Conservation (phyloP, 2,797 vertebrate species). For the Cossypha polioptera region DNA sequence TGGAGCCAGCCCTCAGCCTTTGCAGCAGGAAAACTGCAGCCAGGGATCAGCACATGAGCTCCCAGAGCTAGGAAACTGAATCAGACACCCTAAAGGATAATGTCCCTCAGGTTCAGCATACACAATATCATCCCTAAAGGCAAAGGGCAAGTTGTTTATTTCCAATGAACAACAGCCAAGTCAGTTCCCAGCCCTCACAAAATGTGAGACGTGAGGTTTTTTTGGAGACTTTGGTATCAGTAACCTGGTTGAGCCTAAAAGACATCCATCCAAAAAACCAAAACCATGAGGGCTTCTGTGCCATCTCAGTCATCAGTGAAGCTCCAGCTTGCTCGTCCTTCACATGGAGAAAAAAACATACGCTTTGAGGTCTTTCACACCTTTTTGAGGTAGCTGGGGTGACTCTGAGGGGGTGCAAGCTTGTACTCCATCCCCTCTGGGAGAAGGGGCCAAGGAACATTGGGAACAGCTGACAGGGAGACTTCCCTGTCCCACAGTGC, state of each 20-base stretch:
- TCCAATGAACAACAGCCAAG: not conserved
- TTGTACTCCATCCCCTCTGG: not conserved
- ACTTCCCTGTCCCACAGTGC: not conserved
- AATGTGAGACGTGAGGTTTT: not conserved
- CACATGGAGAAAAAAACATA: not conserved
- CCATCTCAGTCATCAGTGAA: not conserved
- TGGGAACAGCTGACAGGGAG: not conserved
- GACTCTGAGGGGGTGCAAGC: not conserved
- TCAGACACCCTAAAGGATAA: not conserved
- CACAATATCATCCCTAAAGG: not conserved
- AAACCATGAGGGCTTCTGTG: not conserved
- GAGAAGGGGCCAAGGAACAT: not conserved
- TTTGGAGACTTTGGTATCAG: not conserved
- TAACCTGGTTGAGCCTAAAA: not conserved
- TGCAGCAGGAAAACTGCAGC: not conserved
- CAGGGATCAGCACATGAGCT: not conserved
- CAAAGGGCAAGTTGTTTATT: not conserved
- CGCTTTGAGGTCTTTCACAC: rapidly evolving
- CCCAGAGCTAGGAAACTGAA: not conserved
- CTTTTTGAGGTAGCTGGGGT: not conserved
- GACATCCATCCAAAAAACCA: not conserved
- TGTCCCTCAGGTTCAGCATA: not conserved
- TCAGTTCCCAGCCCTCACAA: not conserved
- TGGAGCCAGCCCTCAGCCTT: not conserved
- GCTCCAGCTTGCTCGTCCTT: not conserved